Conservation (phyloP, 2,113 vertebrate species). For the Gadus chalcogrammus region DNA sequence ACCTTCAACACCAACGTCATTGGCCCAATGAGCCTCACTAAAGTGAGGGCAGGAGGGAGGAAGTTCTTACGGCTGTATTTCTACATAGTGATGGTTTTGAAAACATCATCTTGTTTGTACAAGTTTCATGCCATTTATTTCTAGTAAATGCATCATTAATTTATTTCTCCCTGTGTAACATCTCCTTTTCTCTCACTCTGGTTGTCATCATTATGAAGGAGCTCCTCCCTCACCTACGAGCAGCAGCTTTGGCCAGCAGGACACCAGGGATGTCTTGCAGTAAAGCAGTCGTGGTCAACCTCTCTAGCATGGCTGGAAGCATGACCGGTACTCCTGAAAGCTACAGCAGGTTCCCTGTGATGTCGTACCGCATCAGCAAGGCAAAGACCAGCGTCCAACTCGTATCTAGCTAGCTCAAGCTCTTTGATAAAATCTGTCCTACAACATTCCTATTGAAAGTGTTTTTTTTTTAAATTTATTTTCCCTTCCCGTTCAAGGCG, state of each 20-base stretch:
- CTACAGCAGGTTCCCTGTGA: conserved; percentile 8
- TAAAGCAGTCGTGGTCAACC: conserved; percentile 63
- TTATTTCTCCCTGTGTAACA: no score
- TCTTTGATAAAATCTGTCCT: neutral
- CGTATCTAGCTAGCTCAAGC: neutral
- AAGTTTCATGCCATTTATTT: no score
- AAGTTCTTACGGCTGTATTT: no score
- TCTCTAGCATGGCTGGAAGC: conserved; percentile 57
- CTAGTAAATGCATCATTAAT: no score
- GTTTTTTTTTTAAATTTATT: neutral
- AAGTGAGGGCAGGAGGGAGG: conserved; percentile 38
- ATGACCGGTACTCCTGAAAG: conserved; percentile 28
- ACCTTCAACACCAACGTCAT: conserved; percentile 60
- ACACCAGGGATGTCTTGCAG: conserved; percentile 58
- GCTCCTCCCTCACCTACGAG: conserved; percentile 62
- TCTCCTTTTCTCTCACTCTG: no score
- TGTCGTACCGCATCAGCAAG: conserved; percentile 65
- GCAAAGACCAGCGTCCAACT: conserved; percentile 16
- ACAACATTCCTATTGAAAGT: neutral
- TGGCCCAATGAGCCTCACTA: conserved; percentile 64
- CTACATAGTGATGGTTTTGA: no score
- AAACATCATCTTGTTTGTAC: no score
- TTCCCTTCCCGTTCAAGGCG: conserved; percentile 2
- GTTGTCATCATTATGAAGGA: conserved; percentile 40
- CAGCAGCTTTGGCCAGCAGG: conserved; percentile 50